phyloP scores from a whole-genome alignment of 1,140 invertebrate species.

The Brachionus asplanchnoidis region DNA sequence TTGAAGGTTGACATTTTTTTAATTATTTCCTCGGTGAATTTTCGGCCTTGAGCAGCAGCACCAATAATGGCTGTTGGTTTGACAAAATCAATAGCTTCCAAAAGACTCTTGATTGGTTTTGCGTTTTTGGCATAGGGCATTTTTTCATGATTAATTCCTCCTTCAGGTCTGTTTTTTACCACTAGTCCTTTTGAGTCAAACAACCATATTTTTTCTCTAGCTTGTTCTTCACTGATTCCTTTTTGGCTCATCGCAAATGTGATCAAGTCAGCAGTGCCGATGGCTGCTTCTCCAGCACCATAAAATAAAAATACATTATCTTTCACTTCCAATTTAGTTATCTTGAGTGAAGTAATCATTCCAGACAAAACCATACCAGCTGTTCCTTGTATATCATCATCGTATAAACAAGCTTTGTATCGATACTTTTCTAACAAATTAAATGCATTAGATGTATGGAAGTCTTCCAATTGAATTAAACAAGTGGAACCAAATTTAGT shows the following conservation, averaged over 20 bases:
- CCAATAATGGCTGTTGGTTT: conserved; percentile 80
- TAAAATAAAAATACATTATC: conserved; percentile 62
- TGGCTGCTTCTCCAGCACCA: conserved; percentile 82
- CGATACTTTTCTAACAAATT: too few relatives aligned
- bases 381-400: too few relatives aligned
- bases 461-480: conserved; percentile 84
- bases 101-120: conserved; percentile 68
- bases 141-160: conserved; percentile 64
- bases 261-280: conserved; percentile 80
- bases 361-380: too few relatives aligned
- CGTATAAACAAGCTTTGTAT: too few relatives aligned
- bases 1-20: conserved; percentile 78
- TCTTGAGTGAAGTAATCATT: too few relatives aligned
- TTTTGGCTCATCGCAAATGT: conserved; percentile 77
- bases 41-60: conserved; percentile 77
- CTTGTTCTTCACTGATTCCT: conserved; percentile 70
- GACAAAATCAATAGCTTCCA: conserved; percentile 71
- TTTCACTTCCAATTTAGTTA: too few relatives aligned
- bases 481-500: conserved; percentile 50
- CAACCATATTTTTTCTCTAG: conserved; percentile 72
- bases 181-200: conserved; percentile 59
- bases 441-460: conserved; percentile 66
- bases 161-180: conserved; percentile 44
- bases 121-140: conserved; percentile 75
- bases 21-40: conserved; percentile 79